Evolutionary conservation across 2,797 vertebrate species (phyloP).

Genomic region (Aphelocoma californica): DNA sequence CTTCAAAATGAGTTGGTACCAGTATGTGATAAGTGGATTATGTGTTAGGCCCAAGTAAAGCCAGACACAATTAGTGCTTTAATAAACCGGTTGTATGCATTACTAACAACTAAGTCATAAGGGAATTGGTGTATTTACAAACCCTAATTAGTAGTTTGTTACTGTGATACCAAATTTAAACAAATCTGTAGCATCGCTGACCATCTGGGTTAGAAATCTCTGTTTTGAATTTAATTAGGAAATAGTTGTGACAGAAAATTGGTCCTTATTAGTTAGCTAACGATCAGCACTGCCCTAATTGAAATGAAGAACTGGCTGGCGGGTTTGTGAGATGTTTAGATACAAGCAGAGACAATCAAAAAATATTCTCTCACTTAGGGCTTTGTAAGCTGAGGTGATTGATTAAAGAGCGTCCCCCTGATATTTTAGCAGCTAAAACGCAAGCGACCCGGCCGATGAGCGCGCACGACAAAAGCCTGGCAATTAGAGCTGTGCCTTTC

Average conservation of each 20-base stretch:
- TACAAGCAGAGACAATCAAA: constrained; percentile 55
- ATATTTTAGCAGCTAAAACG: constrained; percentile 8
- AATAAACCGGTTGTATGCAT: constrained; percentile 79
- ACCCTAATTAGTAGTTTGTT: constrained; percentile 84
- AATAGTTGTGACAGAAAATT: constrained; percentile 78
- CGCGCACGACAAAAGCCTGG: neutral
- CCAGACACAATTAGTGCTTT: constrained; percentile 81
- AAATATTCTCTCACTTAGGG: constrained; percentile 42
- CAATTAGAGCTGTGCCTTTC: neutral
- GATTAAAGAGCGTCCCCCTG: neutral
- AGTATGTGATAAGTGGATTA: constrained; percentile 82
- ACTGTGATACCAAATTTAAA: constrained; percentile 81
- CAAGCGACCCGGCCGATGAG: neutral
- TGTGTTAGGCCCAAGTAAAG: constrained; percentile 77
- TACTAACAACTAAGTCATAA: constrained; percentile 72
- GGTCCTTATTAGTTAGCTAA: constrained; percentile 79
- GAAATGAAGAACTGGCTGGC: constrained; percentile 73
- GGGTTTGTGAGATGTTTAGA: constrained; percentile 57
- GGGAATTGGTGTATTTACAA: constrained; percentile 81
- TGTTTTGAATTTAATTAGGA: constrained; percentile 80
- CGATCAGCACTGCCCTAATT: constrained; percentile 75
- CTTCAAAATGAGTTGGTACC: constrained; percentile 78
- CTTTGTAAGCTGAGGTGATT: neutral
- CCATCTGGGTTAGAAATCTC: constrained; percentile 80
- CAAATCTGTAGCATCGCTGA: constrained; percentile 77